Percentiles rank a stretch among this genome's conserved stretches.
These are phyloP conservation scores for Sipha flava DNA, from an alignment of 1,140 invertebrate species.

Conservation along the genomic window DNA sequence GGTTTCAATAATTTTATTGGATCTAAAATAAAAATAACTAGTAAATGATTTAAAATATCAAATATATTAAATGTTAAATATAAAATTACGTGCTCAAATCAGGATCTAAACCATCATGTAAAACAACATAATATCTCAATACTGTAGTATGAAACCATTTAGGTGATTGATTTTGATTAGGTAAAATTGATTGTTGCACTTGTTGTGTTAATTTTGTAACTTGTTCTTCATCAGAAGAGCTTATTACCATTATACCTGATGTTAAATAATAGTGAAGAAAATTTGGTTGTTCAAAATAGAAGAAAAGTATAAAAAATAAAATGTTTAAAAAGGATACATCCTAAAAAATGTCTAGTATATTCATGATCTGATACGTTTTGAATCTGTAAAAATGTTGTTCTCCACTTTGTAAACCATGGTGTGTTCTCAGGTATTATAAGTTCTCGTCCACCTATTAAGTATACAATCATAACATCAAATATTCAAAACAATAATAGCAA, in stretches of 20 bases:
- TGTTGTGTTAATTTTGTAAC: constrained; percentile 70
- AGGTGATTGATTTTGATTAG: constrained; percentile 63
- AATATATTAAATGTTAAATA: neutral
- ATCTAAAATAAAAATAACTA: constrained; percentile 39
- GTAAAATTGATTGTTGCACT: constrained; percentile 67
- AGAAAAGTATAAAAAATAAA: neutral
- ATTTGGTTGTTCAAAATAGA: neutral
- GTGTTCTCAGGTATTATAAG: constrained; percentile 53
- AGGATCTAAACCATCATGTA: constrained; percentile 71
- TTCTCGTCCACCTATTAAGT: neutral
- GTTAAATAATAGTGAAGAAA: constrained; percentile 36
- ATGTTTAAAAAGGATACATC: constrained; percentile 51
- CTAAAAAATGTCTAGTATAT: constrained; percentile 87
- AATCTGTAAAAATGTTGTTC: constrained; percentile 80
- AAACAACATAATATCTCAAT: constrained; percentile 78
- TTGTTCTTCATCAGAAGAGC: constrained; percentile 70
- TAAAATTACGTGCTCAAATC: constrained; percentile 43
- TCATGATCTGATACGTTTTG: constrained; percentile 90
- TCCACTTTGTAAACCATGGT: constrained; percentile 95
- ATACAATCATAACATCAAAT: neutral
- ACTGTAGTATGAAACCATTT: constrained; percentile 84
- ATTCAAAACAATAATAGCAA: neutral
- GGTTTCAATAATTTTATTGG: constrained; percentile 69
- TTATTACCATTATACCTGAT: constrained; percentile 63
- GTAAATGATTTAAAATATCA: neutral